A percentile compares a stretch with the other conserved stretches of the same genome.
phyloP scores from a whole-genome alignment of 2,797 vertebrate genomes.

The Catostomus latipinnis region DNA sequence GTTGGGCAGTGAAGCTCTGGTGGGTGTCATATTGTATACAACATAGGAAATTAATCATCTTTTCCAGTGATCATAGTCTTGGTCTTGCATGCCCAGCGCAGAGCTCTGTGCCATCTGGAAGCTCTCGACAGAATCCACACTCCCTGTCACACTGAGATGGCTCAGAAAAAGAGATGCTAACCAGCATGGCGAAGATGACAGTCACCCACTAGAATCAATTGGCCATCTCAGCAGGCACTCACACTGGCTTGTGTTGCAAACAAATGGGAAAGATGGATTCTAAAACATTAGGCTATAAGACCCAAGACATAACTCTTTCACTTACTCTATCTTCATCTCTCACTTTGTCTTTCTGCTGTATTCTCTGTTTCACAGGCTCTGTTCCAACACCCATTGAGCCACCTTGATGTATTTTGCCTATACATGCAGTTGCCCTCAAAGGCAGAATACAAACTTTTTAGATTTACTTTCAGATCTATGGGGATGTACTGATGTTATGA shows the following conservation, averaged over 20 bases:
- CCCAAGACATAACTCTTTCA: not conserved
- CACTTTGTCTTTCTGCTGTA: slow-evolving; percentile 6
- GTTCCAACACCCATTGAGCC: not conserved
- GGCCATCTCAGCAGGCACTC: slow-evolving; percentile 66
- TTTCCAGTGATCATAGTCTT: slow-evolving; percentile 60
- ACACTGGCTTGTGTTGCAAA: slow-evolving; percentile 69
- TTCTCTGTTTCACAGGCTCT: not conserved
- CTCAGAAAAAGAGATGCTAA: slow-evolving; percentile 20
- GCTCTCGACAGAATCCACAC: slow-evolving; percentile 71
- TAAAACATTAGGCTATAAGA: not conserved
- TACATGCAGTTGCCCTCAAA: not conserved
- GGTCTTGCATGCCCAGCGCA: slow-evolving; percentile 50
- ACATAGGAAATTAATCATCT: slow-evolving; percentile 84
- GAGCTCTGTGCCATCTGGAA: slow-evolving; percentile 78
- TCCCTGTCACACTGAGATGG: slow-evolving; percentile 38
- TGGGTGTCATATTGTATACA: slow-evolving; percentile 75
- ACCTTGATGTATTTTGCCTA: not conserved
- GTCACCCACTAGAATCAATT: slow-evolving; percentile 77
- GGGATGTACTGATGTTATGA: not conserved
- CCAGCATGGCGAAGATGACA: slow-evolving; percentile 59
- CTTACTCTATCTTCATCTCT: slow-evolving; percentile 47
- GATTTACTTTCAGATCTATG: not conserved
- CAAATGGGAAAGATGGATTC: slow-evolving; percentile 49
- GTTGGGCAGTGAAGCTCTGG: slow-evolving; percentile 71
- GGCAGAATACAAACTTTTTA: not conserved